These are phyloP conservation scores for Caenorhabditis angaria DNA, from an alignment of 2,888 invertebrate species.

Conservation along the genomic window DNA sequence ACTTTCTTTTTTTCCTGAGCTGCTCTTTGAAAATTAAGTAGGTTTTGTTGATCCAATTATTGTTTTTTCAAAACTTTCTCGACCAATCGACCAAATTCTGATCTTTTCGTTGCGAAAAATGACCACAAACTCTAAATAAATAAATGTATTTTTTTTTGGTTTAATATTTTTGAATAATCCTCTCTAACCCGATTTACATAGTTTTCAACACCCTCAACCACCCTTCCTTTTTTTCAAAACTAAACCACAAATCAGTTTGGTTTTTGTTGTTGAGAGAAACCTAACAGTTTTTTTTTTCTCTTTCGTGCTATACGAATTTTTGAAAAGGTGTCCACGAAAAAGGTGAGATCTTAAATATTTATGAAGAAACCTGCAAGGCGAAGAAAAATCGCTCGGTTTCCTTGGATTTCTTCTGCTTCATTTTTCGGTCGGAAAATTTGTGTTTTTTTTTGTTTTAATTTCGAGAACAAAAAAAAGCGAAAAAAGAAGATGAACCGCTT, in stretches of 20 bases:
- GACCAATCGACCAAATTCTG: no score
- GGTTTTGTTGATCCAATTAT: neutral
- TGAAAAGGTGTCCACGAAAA: neutral
- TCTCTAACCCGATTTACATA: neutral
- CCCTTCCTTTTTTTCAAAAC: neutral
- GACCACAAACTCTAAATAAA: no score
- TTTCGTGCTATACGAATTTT: neutral
- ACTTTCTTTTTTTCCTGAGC: neutral
- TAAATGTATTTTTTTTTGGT: neutral
- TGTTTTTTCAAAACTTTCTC: neutral
- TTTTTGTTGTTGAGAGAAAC: no score
- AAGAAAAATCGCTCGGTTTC: no score
- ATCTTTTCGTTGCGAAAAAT: no score
- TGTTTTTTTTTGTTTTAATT: neutral
- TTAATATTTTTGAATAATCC: conserved; percentile 2
- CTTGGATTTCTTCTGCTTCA: no score
- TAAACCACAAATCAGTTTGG: neutral
- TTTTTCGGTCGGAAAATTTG: no score
- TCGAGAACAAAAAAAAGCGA: neutral
- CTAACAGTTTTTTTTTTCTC: neutral
- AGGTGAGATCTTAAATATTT: neutral
- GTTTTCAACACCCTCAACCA: neutral
- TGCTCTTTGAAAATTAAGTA: neutral
- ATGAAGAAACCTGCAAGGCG: no score
- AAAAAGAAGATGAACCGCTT: neutral